Evolutionary conservation across 1,140 invertebrate species (phyloP).

Genomic region (Holcopasites calliopsidis): DNA sequence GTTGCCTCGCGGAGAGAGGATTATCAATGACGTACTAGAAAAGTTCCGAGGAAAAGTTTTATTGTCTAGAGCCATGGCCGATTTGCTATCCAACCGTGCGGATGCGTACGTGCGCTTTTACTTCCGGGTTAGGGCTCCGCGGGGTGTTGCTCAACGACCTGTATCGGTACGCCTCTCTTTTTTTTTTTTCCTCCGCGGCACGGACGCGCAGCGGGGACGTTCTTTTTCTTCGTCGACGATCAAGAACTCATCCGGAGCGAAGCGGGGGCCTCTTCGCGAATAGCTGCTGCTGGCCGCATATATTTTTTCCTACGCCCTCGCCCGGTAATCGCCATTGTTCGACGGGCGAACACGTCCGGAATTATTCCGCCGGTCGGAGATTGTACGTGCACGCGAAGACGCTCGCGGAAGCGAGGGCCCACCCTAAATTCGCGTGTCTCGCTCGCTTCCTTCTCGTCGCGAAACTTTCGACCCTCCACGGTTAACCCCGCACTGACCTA

Average conservation of each 20-base stretch:
- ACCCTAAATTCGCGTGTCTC: conserved; percentile 79
- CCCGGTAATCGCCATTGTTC: conserved; percentile 1
- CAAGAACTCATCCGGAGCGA: conserved; percentile 54
- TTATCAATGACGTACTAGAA: conserved; percentile 65
- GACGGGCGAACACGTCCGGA: too few relatives aligned
- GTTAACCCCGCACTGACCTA: conserved; percentile 76
- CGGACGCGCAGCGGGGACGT: conserved; percentile 49
- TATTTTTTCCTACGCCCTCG: background rate
- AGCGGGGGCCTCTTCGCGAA: conserved; percentile 23
- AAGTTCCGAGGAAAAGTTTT: conserved; percentile 69
- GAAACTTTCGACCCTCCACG: conserved; percentile 75
- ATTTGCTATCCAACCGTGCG: conserved; percentile 77
- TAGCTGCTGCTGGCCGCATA: conserved; percentile 17
- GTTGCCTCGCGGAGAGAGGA: conserved; percentile 40
- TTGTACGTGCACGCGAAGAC: background rate
- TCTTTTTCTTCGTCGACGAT: conserved; percentile 65
- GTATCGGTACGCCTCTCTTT: conserved; percentile 63
- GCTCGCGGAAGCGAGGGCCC: conserved; percentile 66
- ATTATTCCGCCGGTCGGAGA: too few relatives aligned
- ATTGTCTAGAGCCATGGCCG: conserved; percentile 77
- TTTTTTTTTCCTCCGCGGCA: conserved; percentile 54
- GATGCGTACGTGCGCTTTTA: conserved; percentile 75
- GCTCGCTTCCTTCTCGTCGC: conserved; percentile 67
- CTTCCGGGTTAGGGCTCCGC: conserved; percentile 71
- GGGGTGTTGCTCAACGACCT: conserved; percentile 65